Conservation (phyloP, 2,888 invertebrate genomes). For the Chymomyza amoena region DNA sequence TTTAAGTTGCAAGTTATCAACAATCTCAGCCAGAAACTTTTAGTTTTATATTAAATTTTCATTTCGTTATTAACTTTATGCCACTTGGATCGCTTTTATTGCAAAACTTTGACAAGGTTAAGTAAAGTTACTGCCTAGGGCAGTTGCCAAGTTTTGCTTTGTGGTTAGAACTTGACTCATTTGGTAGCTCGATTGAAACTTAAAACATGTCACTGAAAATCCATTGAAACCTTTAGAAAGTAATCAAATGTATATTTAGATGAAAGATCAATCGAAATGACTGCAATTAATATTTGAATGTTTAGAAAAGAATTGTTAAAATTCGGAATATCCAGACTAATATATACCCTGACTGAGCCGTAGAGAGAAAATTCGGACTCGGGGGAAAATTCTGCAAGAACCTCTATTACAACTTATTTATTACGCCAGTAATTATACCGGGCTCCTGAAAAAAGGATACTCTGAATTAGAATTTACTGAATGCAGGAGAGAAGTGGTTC, state of each 20-base stretch:
- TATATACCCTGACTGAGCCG: too few relatives aligned
- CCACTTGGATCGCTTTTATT: background rate
- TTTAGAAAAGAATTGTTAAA: too few relatives aligned
- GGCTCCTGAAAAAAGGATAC: too few relatives aligned
- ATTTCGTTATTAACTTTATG: background rate
- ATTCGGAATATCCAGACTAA: too few relatives aligned
- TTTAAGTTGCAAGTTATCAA: background rate
- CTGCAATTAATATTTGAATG: slow-evolving; percentile 18
- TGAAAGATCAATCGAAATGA: background rate
- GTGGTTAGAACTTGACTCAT: background rate
- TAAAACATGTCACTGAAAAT: background rate
- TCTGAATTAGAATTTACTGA: too few relatives aligned
- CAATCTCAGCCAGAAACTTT: background rate
- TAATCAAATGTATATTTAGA: background rate
- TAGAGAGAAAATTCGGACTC: too few relatives aligned
- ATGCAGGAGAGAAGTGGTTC: too few relatives aligned
- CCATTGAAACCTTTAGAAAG: background rate
- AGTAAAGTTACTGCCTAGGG: background rate
- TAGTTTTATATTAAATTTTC: background rate
- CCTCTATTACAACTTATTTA: too few relatives aligned
- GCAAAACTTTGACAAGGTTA: background rate
- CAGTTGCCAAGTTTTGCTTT: background rate
- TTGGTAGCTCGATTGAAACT: background rate
- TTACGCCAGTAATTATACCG: too few relatives aligned
- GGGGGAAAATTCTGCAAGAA: too few relatives aligned